These are phyloP conservation scores for Probosciger aterrimus DNA, from an alignment of 2,113 vertebrate species.

Conservation along the genomic window DNA sequence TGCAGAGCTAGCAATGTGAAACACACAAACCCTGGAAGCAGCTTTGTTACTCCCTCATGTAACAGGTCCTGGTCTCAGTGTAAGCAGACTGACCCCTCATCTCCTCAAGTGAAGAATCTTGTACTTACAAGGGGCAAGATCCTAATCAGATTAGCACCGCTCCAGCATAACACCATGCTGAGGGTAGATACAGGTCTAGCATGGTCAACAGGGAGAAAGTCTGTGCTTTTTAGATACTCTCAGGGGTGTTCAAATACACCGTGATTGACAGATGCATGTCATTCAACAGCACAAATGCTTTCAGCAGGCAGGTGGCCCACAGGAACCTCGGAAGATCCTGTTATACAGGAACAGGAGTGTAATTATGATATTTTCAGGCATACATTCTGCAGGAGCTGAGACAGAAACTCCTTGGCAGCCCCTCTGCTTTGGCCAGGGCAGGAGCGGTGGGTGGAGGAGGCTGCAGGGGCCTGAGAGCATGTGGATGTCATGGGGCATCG, in stretches of 20 bases:
- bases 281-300: neutral
- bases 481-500: neutral
- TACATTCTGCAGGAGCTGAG: neutral
- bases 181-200: neutral
- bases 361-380: neutral
- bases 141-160: neutral
- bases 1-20: neutral
- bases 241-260: neutral
- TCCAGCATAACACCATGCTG: neutral
- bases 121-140: neutral
- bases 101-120: neutral
- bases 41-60: neutral
- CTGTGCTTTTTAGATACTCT: neutral
- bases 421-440: neutral
- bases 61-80: neutral
- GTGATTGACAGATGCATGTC: neutral
- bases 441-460: neutral
- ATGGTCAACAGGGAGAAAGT: neutral
- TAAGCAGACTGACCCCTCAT: neutral
- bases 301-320: neutral
- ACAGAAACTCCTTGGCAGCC: neutral
- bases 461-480: fast-evolving
- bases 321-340: neutral
- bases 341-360: neutral
- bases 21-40: neutral